A percentile compares a stretch with the other conserved stretches of the same genome.
Conservation (phyloP, 2,888 invertebrate genomes). For the Idaea straminata region DNA sequence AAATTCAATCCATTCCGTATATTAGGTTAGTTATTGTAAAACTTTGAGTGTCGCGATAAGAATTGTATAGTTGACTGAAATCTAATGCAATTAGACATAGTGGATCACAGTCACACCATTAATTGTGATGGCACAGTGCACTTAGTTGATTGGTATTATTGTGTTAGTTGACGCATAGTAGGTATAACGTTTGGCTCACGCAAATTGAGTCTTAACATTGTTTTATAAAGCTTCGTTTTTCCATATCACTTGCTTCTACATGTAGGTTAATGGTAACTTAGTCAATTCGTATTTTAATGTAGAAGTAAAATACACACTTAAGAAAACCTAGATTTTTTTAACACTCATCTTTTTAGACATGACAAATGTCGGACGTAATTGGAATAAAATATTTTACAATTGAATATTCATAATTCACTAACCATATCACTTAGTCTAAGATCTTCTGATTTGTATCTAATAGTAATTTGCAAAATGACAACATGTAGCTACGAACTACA, state of each 20-base stretch:
- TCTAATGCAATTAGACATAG: conserved; percentile 49
- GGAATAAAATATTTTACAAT: conserved; percentile 2
- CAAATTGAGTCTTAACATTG: not conserved
- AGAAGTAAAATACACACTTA: conserved; percentile 20
- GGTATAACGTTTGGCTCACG: not conserved
- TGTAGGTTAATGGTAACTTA: conserved; percentile 37
- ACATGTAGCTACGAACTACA: conserved; percentile 13
- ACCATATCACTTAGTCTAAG: conserved; percentile 72
- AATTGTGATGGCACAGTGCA: conserved; percentile 69
- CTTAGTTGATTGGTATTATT: conserved; percentile 49
- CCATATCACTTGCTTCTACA: conserved; percentile 12
- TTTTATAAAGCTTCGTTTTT: not conserved
- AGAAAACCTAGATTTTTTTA: not conserved
- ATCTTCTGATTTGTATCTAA: not conserved
- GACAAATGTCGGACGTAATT: not conserved
- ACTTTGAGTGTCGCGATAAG: conserved; percentile 48
- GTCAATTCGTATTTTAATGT: conserved; percentile 45
- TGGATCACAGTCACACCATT: conserved; percentile 49
- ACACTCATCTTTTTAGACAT: not conserved
- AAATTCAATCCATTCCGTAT: conserved; percentile 76
- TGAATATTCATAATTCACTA: conserved; percentile 43
- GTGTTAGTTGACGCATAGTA: conserved; percentile 11
- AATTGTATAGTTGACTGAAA: conserved; percentile 55
- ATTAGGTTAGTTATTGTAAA: conserved; percentile 56
- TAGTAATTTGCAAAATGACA: not conserved